Base-by-base conservation (phyloP, 92 coral and sea anemone genomes). In the Metridium senile region DNA sequence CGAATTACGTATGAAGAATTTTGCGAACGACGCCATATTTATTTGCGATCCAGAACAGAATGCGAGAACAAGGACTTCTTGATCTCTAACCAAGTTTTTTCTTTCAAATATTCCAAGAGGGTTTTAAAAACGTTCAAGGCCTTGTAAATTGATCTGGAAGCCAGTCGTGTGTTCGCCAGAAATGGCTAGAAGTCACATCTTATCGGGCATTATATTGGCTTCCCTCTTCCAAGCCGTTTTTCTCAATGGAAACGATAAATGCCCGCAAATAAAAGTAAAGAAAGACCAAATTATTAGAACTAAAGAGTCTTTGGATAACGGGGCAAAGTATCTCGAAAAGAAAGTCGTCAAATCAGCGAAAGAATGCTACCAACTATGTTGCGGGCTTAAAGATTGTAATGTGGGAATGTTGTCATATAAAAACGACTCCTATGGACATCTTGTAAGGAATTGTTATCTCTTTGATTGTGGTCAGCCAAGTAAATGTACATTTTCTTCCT, bases 401-500 rank as follows among this genome's bases (percentile, higher is more conserved):
- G 74, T 92, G 52, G 97, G 86, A 1, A 81, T 76, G 82, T 65
- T 92, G 85, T 88, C 91, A 26, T 86, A 84, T 76, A 76, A 58
- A 30, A 86, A 81, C 58, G 56, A 75, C 2, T 33, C 84, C 18
- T 58, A 0, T 47, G 75, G 27, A 0, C 54, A 11, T 58, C 45
- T 84, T 16, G 80, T 68, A 54, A 80, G 83, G 54, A 69, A 67
- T 61, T 92, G 97, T 77, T 92, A 62, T 46, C 85, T 92, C 74
- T 92, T 92, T 53, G 77, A 92, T 35, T 92, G 97, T 62, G 93
- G 93, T 22, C 35, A 70, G 26, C 93, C 97, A 16, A 83, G 74
- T 53, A 74, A 74, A 61, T 92, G 97, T 81, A 33, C 32, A 17
- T 92, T 81, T 74, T 74, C 81, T 39, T 32, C 83, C 18, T 93